Evolutionary conservation across 2,113 vertebrate genomes (phyloP), one percentile per base, ranked within the genome.

Genomic region (Mormoops blainvillei): DNA sequence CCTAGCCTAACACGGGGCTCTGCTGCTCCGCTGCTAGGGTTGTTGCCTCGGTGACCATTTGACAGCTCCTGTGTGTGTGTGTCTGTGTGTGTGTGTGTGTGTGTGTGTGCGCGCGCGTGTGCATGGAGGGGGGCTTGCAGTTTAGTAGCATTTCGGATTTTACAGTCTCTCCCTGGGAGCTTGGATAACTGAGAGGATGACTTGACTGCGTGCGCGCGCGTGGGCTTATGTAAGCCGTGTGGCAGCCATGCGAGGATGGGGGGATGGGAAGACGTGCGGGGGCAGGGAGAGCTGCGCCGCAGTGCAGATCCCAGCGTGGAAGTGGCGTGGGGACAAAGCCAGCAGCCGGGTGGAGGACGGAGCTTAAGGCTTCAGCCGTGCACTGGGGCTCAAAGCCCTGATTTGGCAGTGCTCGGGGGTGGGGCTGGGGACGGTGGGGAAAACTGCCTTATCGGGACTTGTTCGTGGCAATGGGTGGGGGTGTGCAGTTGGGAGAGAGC

Each of bases 191-290:
- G 50, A 77, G 68, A 89, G 68, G 68, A 48, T 56, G 77, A 68
- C 76, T 38, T 41, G 67, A 5, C 65, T 22, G 91, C 86, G 3
- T 4, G 78, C 11, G 61, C 24, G 54, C 10, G 54, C 24, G 89
- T 36, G 36, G 38, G 73, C 45, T 97, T 93, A 76, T 36, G 90
- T 95, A 87, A 96, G 43, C 89, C 1, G 38, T 38, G 22, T 31
- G 52, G 84, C 50, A 0, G 50, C 14, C 12, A 90, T 2, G 52
- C 26, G 0, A 33, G 12, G 52, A 3, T 0, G 65, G 16, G 93
- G 13, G 88, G 48, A 2, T 0, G 4, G 24, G 63, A 11, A 31
- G 26, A 22, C 26, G 4, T 0, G 45, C 4, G 28, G 78, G 84
- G 76, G 54, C 24, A 4, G 83, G 85, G 61, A 50, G 45, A 33